These are phyloP conservation scores for Labeo rohita DNA, from an alignment of 2,113 vertebrate genomes.

Conservation along the genomic window DNA sequence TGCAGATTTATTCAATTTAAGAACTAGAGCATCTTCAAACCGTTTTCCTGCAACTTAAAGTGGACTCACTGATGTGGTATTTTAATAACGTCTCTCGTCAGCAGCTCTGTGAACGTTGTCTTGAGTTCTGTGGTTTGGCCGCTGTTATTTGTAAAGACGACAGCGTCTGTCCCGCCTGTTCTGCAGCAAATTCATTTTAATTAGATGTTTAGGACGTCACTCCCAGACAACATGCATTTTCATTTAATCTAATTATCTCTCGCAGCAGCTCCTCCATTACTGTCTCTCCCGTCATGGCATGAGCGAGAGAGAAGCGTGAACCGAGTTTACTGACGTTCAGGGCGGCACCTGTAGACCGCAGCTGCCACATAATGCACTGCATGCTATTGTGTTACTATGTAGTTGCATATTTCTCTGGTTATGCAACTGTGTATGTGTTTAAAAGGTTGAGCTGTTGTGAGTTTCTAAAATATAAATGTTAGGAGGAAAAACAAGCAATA, in stretches of 20 bases:
- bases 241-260: slow-evolving; percentile 80
- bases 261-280: slow-evolving; percentile 79
- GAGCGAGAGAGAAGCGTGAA: slow-evolving; percentile 58
- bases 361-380: not conserved
- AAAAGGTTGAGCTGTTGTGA: not conserved
- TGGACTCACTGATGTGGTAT: not conserved
- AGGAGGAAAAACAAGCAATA: not conserved
- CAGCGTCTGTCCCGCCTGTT: slow-evolving; percentile 61
- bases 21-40: not conserved
- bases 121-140: not conserved
- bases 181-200: slow-evolving; percentile 76
- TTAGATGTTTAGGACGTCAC: slow-evolving; percentile 68
- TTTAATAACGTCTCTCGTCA: not conserved
- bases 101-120: not conserved
- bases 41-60: not conserved
- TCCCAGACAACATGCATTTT: slow-evolving; percentile 76
- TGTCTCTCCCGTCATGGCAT: slow-evolving; percentile 75
- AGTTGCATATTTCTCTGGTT: not conserved
- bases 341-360: not conserved
- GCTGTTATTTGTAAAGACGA: slow-evolving; percentile 50
- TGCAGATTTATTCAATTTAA: not conserved
- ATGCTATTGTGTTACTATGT: not conserved
- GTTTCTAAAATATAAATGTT: not conserved
- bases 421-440: not conserved
- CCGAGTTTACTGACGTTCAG: slow-evolving; percentile 46